Base-by-base conservation (phyloP, 2,797 vertebrate genomes). In the Lepilemur ruficaudatus region DNA sequence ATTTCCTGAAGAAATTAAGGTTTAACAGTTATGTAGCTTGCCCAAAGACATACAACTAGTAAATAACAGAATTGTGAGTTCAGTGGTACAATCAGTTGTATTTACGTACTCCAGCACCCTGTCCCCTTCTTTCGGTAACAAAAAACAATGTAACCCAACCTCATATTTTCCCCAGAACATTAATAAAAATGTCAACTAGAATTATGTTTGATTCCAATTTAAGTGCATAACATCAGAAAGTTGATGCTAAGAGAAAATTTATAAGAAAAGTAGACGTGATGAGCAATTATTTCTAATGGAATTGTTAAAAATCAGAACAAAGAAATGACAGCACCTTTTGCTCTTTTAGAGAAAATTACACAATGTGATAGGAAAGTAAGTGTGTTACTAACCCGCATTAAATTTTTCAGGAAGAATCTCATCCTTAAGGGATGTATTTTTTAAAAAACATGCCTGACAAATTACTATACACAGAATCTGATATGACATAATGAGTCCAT, bases 231-330 rank as follows among this genome's bases (percentile, higher is more conserved):
- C 17, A 86, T 57, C 81, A 55, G 73, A 91, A 96, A 86, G 43
- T 90, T 55, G 73, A 84, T 52, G 28, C n/a, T 50, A 83, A 7
- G 10, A 79, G 35, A 95, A 94, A 90, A 94, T 59, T 83, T 89
- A 69, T 94, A 92, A 93, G 78, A 80, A 83, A 82, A 92, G 65
- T 84, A 50, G 38, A 90, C 46, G 22, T 83, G 38, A 87, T 79
- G 46, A 81, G 57, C 79, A 92, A 65, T 48, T 70, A 81, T 7
- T 43, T 89, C 35, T 59, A 48, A 83, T 41, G 11, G 43, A 82
- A 89, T 28, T 92, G 79, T 79, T 15, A 90, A 92, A 82, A 81
- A 52, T 92, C 30, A 89, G 48, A 65, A 94, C 70, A 69, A 93
- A 88, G n/a, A 89, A 94, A 88, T 81, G 23, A 63, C 46, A 80